These are phyloP conservation scores for Porites evermanni DNA, from an alignment of 92 coral and sea anemone genomes.

Conservation along the genomic window DNA sequence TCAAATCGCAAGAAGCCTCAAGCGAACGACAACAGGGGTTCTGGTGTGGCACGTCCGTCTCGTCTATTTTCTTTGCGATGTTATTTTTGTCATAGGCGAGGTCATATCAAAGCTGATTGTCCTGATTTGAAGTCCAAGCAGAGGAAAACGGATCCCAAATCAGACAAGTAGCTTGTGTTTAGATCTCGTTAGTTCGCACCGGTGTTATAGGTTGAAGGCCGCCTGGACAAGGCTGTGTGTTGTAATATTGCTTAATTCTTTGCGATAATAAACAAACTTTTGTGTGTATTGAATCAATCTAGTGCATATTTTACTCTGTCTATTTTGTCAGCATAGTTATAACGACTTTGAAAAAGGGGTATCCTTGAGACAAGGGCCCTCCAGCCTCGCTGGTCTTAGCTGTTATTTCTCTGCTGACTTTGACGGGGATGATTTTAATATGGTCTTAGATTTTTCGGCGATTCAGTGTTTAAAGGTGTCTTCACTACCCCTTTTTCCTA, in stretches of 20 bases:
- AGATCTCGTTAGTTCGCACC: background rate
- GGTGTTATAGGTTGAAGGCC: background rate
- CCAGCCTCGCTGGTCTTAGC: too few relatives aligned
- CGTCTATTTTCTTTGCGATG: background rate
- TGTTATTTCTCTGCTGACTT: too few relatives aligned
- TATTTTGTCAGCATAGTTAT: background rate
- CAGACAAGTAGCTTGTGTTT: constrained; percentile 9
- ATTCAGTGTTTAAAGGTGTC: too few relatives aligned
- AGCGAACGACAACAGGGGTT: background rate
- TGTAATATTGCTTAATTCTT: background rate
- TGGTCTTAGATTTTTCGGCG: too few relatives aligned
- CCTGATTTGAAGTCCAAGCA: constrained; percentile 1
- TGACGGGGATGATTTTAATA: too few relatives aligned
- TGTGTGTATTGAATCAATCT: constrained; percentile 17
- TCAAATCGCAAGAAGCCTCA: background rate
- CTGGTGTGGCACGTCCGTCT: constrained; percentile 18
- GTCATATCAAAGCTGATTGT: constrained; percentile 9
- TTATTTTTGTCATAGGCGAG: constrained; percentile 6
- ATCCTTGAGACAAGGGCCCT: too few relatives aligned
- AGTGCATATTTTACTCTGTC: constrained; percentile 1
- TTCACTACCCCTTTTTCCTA: too few relatives aligned
- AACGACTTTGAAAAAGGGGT: too few relatives aligned
- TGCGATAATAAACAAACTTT: background rate
- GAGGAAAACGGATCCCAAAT: constrained; percentile 1
- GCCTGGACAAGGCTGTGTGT: constrained; percentile 3